A percentile compares a stretch with the other conserved stretches of the same genome.
These are phyloP conservation scores for Dyspetes luteomarginatus DNA, from an alignment of 2,888 invertebrate genomes.

Conservation along the genomic window DNA sequence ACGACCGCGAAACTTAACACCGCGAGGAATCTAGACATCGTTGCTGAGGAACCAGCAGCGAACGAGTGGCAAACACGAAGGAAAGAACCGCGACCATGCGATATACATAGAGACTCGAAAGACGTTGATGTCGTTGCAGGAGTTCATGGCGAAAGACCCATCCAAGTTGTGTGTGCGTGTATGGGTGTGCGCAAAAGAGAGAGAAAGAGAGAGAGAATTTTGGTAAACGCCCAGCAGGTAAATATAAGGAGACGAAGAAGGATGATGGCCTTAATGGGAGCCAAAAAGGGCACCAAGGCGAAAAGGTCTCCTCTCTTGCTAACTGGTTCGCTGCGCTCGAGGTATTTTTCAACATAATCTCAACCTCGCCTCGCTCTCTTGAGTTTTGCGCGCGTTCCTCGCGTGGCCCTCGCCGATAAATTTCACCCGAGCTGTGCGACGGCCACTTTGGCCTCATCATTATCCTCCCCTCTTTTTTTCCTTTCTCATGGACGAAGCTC, in stretches of 20 bases:
- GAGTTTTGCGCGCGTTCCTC: slow-evolving; percentile 52
- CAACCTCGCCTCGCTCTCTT: too few species aligned
- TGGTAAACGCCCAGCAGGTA: slow-evolving; percentile 50
- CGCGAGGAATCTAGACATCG: slow-evolving; percentile 67
- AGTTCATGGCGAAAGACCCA: slow-evolving; percentile 24
- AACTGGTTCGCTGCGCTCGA: slow-evolving; percentile 70
- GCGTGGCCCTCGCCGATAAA: slow-evolving; percentile 65
- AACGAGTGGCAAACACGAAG: slow-evolving; percentile 52
- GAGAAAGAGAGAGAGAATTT: slow-evolving; percentile 57
- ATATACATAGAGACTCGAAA: slow-evolving; percentile 18
- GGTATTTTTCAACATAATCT: slow-evolving; percentile 66
- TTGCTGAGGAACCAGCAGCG: slow-evolving; percentile 49
- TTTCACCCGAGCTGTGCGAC: slow-evolving; percentile 36
- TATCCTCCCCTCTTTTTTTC: slow-evolving; percentile 42
- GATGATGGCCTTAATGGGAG: slow-evolving; percentile 44
- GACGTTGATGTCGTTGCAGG: slow-evolving; percentile 36
- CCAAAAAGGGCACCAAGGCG: slow-evolving; percentile 47
- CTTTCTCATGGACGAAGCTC: slow-evolving; percentile 34
- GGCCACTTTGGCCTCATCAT: slow-evolving; percentile 63
- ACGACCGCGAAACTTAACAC: slow-evolving; percentile 82
- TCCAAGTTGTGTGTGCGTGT: background rate
- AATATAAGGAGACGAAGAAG: slow-evolving; percentile 61
- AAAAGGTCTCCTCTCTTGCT: slow-evolving; percentile 47
- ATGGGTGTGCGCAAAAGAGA: slow-evolving; percentile 60
- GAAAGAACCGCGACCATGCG: slow-evolving; percentile 7